phyloP scores from a whole-genome alignment of 2,888 invertebrate genomes.

The Eilema depressum region DNA sequence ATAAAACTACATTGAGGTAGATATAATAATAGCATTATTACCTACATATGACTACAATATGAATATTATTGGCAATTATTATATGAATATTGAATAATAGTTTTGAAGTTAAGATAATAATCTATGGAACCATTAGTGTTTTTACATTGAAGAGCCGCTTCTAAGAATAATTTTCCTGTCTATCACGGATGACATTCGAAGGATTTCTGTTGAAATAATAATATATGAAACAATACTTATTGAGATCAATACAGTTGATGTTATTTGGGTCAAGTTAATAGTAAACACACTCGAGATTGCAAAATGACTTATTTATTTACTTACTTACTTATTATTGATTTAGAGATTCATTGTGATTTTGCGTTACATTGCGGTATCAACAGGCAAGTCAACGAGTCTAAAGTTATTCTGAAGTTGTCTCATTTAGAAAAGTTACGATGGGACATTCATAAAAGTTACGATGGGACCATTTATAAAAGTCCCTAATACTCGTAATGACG shows the following conservation, averaged over 20 bases:
- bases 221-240: not conserved
- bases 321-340: not conserved
- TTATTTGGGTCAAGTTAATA: constrained; percentile 6
- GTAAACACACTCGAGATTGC: not conserved
- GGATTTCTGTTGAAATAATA: constrained; percentile 11
- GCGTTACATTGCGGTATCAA: not conserved
- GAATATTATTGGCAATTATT: not conserved
- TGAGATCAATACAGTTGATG: constrained; percentile 7
- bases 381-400: not conserved
- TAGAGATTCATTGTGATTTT: not conserved
- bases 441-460: no score
- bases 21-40: no score
- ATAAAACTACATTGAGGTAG: no score
- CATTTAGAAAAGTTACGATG: no score
- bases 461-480: no score
- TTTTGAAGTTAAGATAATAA: constrained; percentile 9
- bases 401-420: not conserved
- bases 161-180: constrained; percentile 12
- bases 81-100: not conserved
- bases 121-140: constrained; percentile 10
- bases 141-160: not conserved
- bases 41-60: no score
- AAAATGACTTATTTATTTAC: no score
- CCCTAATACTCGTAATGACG: no score
- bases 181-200: constrained; percentile 6